These are phyloP conservation scores for Entomobrya proxima DNA, from an alignment of 2,888 invertebrate species.

Conservation along the genomic window DNA sequence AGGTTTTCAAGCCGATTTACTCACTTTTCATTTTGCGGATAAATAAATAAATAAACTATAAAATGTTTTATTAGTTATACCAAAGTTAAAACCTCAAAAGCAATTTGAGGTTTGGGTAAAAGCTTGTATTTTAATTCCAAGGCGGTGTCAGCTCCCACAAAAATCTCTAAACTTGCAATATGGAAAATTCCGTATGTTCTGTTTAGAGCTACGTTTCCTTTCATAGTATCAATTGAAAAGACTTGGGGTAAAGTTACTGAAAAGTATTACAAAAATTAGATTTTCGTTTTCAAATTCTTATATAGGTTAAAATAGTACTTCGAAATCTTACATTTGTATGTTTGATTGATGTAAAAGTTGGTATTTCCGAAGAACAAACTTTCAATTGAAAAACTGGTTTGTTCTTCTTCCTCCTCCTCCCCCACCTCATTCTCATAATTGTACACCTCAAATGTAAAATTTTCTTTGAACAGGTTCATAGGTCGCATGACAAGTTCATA, in stretches of 20 bases:
- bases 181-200: background rate
- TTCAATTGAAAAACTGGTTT: too few relatives aligned
- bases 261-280: background rate
- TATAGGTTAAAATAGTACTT: too few relatives aligned
- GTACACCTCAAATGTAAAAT: too few relatives aligned
- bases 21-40: too few relatives aligned
- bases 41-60: background rate
- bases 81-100: constrained; percentile 2
- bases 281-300: background rate
- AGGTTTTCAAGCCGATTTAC: background rate
- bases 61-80: background rate
- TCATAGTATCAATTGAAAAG: background rate
- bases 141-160: background rate
- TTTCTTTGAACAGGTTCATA: too few relatives aligned
- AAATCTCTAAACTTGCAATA: background rate
- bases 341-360: constrained; percentile 34
- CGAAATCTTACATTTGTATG: constrained; percentile 48
- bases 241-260: constrained; percentile 16
- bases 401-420: too few relatives aligned
- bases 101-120: background rate
- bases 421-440: too few relatives aligned
- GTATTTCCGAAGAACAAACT: too few relatives aligned
- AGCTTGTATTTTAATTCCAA: constrained; percentile 10
- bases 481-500: too few relatives aligned
- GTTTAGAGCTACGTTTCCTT: background rate